Base-by-base conservation (phyloP, 2,113 vertebrate genomes). In the Menura novaehollandiae region DNA sequence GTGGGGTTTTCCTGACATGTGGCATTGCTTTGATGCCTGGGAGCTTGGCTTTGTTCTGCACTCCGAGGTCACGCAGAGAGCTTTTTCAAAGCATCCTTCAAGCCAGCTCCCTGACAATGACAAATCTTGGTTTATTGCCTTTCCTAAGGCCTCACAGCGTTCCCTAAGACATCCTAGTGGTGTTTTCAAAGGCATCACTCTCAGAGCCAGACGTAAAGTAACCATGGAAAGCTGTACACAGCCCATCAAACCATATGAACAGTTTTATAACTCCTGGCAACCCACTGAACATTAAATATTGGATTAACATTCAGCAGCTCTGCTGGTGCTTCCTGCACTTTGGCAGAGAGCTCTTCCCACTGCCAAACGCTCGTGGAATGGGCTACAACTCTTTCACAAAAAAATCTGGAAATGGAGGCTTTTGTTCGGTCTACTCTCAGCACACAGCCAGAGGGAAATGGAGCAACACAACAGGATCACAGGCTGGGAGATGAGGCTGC, bases 251-350 rank as follows among this genome's bases (percentile, higher is more conserved):
- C 58, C 81, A 12, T 66, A 78, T 1, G 81, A 87, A 62, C 0
- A 2, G 77, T 89, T 97, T 95, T 95, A 79, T 87, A 96, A 82
- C 94, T 68, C 35, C 93, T 95, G 91, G 95, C 94, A 95, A 62
- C 74, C 49, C 89, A 75, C 66, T 58, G 93, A 91, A 97, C 21
- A 9, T 73, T 88, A 89, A 94, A 93, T 85, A 91, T 73, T 88
- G 93, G 89, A 94, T 93, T 96, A 94, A 93, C 94, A 83, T 94
- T 94, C 93, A 91, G 85, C 91, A 93, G 77, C 93, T 94, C 94
- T 88, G 81, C 84, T 94, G 93, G 89, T 68, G 93, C 89, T 96
- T 91, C 94, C 95, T 93, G 89, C 53, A 19, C 87, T 95, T 85
- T 64, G 74, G 94, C 93, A 96, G 84, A 12, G 4, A 75, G 47